Base-by-base conservation (phyloP, 1,140 invertebrate genomes). In the Solen grandis region DNA sequence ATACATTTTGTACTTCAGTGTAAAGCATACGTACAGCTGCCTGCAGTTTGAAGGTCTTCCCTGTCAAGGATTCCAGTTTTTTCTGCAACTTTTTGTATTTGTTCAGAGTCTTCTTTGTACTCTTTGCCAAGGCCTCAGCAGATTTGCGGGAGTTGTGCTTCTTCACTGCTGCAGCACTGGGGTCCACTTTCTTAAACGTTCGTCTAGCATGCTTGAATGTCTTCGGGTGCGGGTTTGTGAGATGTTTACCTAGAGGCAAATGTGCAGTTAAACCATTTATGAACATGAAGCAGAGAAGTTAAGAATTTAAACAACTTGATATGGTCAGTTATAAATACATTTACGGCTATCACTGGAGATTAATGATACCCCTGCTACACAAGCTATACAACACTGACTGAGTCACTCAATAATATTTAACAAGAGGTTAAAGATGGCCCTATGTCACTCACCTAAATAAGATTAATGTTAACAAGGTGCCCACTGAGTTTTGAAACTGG, bases 151-250 rank as follows among this genome's bases (percentile, higher is more conserved):
- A 19, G 22, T 80, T 80, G 22, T 70, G 66, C 54, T 55, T 36
- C 1, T 1, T 1, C 13, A 72, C 41, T 13, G 68, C 55, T 16
- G 41, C 13, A 10, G n/a, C 8, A 8, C 27, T 3, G 2, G 22
- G 5, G 19, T 4, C 16, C 4, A 59, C 55, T 13, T 65, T 46
- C 5, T 41, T 36, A 16, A 80, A 80, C 41, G 33, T 46, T n/a
- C 66, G 36, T 2, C 41, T 54, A 29, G 59, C 57, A 63, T 65
- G 10, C 59, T 65, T 80, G 41, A 80, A 72, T 31, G 69, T 72
- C 8, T 70, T 50, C 35, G 77, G 68, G 52, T 80, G 77, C 36
- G 69, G 59, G 5, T 65, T 80, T 0, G 38, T 35, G 14, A 80
- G 22, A 41, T 72, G 69, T 35, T 36, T 27, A 55, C 77, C 77